Percentiles rank a stretch among this genome's conserved stretches.
Evolutionary conservation across 1,140 invertebrate genomes (phyloP).

Genomic region (Thaumetopoea pityocampa): DNA sequence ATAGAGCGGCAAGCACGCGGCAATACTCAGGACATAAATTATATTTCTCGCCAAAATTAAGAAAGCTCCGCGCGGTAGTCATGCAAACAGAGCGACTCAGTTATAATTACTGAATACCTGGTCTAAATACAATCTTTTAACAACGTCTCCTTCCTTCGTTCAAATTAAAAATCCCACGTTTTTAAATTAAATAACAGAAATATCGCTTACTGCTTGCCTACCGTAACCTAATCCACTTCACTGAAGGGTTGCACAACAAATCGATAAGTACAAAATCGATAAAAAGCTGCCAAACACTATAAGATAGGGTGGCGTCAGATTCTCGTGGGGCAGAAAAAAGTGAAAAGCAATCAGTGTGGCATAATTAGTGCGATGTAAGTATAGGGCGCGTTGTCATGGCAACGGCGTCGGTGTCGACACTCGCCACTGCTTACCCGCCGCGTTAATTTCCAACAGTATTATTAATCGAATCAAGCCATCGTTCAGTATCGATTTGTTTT

Average conservation of each 20-base stretch:
- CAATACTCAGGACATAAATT: too few relatives aligned
- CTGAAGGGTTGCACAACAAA: constrained; percentile 11
- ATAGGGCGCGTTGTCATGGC: constrained; percentile 69
- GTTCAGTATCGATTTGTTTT: constrained; percentile 54
- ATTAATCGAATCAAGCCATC: constrained; percentile 67
- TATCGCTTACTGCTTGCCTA: too few relatives aligned
- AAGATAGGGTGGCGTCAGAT: constrained; percentile 63
- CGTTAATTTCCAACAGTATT: constrained; percentile 70
- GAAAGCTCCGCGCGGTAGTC: too few relatives aligned
- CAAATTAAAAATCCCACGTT: too few relatives aligned
- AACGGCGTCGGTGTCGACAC: constrained; percentile 61
- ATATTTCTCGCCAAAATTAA: too few relatives aligned
- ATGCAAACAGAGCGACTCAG: too few relatives aligned
- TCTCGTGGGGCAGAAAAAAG: constrained; percentile 71
- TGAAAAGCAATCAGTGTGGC: constrained; percentile 74
- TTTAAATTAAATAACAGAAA: constrained; percentile 10
- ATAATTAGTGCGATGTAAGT: constrained; percentile 73
- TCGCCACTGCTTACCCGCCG: constrained; percentile 61
- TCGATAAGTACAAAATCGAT: constrained; percentile 42
- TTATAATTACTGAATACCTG: too few relatives aligned
- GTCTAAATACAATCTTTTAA: too few relatives aligned
- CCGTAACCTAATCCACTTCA: constrained; percentile 14
- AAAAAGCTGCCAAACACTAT: constrained; percentile 40
- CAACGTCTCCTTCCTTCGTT: too few relatives aligned
- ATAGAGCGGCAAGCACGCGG: too few relatives aligned